Evolutionary conservation across 2,888 invertebrate species (phyloP), one percentile per base, ranked within the genome.

Genomic region (Melolontha melolontha): DNA sequence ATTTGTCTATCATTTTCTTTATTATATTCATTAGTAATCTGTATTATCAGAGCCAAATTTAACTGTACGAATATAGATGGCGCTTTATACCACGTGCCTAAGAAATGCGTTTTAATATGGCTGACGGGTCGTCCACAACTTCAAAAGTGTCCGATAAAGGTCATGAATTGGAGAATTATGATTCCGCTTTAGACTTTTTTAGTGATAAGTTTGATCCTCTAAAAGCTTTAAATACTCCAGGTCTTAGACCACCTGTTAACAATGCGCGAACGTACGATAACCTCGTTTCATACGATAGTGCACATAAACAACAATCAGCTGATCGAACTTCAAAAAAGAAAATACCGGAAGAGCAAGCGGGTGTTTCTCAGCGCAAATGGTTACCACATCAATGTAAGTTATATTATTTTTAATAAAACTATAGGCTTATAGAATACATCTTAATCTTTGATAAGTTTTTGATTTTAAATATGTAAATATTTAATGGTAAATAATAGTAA

Each of bases 231-330:
- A 90, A 90, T 74, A 87, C 89, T 0, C 73, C 84, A 0, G 87
- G 87, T 74, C 76, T 87, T 0, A 82, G 82, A 66, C 75, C 89
- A 12, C 90, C 90, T 0, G 82, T 85, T 2, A 79, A 86, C 14
- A 83, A 85, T 68, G 91, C 92, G 0, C 87, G 88, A 22, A 73
- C 85, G 64, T 91, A 88, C 75, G 92, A 94, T 79, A 94, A 92
- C 80, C 71, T 94, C 64, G 84, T 86, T 1, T 89, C 88, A 75
- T 93, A 87, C 77, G 85, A 88, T 68, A 81, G 85, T 5, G 80
- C 83, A 0, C 14, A 29, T 57, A 65, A 64, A 59, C 57, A 64
- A 39, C 54, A 6, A 57, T 42, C 57, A 64, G 64, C 64, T 57
- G 57, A 57, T 54, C 66, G 12, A 47, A 57, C 47, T 22, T 17